Conservation (phyloP, 2,113 vertebrate genomes). For the Halcyon malimbica region DNA sequence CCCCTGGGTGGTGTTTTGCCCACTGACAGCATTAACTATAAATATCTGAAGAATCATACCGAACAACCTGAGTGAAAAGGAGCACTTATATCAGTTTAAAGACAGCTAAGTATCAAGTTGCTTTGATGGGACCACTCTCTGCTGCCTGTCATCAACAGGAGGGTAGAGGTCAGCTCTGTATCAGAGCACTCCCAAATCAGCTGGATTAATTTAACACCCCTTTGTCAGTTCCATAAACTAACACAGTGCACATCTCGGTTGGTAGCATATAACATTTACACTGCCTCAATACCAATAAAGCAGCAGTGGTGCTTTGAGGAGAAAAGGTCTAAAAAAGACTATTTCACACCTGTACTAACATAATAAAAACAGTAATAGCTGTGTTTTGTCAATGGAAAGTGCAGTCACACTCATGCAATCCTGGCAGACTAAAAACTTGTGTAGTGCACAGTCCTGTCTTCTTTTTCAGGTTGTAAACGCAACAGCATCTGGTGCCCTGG, state of each 20-base stretch:
- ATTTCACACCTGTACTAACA: background rate
- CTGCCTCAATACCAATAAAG: background rate
- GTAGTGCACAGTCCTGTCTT: background rate
- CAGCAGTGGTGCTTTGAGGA: background rate
- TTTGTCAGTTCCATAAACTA: conserved; percentile 12
- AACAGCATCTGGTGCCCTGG: background rate
- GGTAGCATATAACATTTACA: background rate
- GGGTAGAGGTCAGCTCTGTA: background rate
- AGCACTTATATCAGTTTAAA: background rate
- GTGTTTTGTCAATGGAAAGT: background rate
- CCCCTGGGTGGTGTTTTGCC: background rate
- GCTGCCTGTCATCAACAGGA: background rate
- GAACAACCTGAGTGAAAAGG: background rate
- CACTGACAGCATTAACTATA: background rate
- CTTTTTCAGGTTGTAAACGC: background rate
- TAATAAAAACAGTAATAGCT: background rate
- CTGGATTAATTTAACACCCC: conserved; percentile 14
- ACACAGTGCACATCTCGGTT: background rate
- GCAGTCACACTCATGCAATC: background rate
- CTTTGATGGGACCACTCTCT: background rate
- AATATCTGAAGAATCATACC: background rate
- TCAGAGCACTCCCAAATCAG: background rate
- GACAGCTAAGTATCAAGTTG: background rate
- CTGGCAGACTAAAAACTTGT: background rate
- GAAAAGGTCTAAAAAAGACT: background rate